These are phyloP conservation scores for Lepidurus packardi DNA, from an alignment of 1,140 invertebrate genomes.

Conservation along the genomic window DNA sequence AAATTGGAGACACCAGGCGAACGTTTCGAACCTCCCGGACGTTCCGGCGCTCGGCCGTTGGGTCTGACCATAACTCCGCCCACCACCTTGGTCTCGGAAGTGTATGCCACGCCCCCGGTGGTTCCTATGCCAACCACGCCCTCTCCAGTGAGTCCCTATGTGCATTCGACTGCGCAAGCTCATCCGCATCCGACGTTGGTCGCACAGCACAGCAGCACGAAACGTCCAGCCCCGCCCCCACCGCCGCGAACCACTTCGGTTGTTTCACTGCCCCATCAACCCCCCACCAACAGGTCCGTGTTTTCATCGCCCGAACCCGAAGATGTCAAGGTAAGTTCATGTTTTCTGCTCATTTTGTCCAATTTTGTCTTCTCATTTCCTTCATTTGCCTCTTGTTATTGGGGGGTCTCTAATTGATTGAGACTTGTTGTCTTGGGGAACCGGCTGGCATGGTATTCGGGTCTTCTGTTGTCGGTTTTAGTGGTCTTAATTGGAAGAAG, in stretches of 20 bases:
- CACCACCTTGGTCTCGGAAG: constrained; percentile 41
- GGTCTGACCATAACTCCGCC: constrained; percentile 27
- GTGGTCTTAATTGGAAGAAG: too few relatives aligned
- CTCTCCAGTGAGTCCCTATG: constrained; percentile 25
- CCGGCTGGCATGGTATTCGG: too few relatives aligned
- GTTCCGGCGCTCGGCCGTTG: constrained; percentile 67
- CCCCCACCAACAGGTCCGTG: neutral
- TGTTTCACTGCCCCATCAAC: constrained; percentile 26
- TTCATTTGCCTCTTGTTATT: neutral
- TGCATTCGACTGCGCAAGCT: constrained; percentile 42
- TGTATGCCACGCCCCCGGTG: constrained; percentile 4
- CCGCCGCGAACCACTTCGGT: constrained; percentile 37
- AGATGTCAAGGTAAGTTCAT: constrained; percentile 31
- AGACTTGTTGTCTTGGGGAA: too few relatives aligned
- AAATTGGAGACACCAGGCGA: constrained; percentile 66
- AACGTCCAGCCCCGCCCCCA: constrained; percentile 48
- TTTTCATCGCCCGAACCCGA: constrained; percentile 23
- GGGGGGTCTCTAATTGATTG: too few relatives aligned
- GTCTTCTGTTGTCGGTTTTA: too few relatives aligned
- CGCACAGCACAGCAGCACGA: constrained; percentile 48
- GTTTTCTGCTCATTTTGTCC: too few relatives aligned
- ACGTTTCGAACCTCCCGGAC: constrained; percentile 59
- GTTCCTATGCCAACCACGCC: constrained; percentile 20
- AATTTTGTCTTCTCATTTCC: neutral
- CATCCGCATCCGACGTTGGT: constrained; percentile 53